These are phyloP conservation scores for Leptoclinus maculatus DNA, from an alignment of 2,797 vertebrate species.

Conservation along the genomic window DNA sequence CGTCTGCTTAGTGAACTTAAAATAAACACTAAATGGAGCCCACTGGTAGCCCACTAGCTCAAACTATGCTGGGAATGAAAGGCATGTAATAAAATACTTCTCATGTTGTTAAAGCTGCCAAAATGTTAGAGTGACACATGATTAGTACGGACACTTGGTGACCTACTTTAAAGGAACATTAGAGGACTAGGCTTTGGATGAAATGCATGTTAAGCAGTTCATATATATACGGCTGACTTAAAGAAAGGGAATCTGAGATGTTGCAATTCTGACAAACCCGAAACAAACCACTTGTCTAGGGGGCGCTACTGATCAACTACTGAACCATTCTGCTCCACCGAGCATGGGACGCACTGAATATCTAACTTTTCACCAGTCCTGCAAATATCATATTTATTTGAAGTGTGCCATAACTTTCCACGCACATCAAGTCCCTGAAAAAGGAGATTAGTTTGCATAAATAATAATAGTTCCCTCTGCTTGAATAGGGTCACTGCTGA, in stretches of 20 bases:
- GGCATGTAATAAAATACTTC: too few species aligned
- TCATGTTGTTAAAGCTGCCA: conserved; percentile 32
- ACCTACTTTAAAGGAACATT: conserved; percentile 33
- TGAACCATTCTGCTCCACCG: too few species aligned
- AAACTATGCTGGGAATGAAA: neutral
- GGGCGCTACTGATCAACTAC: too few species aligned
- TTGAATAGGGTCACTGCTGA: neutral
- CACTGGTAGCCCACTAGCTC: neutral
- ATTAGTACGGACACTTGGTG: conserved; percentile 20
- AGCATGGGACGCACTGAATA: too few species aligned
- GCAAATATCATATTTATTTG: too few species aligned
- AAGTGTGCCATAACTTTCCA: too few species aligned
- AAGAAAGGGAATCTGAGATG: neutral
- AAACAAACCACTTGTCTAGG: neutral
- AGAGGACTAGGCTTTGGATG: neutral
- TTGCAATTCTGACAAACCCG: neutral
- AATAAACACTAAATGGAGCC: neutral
- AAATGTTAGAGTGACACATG: conserved; percentile 24
- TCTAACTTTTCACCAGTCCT: too few species aligned
- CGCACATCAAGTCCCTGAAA: neutral
- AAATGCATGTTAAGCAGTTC: conserved; percentile 6
- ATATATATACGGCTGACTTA: neutral
- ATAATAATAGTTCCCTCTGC: neutral
- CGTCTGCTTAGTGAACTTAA: neutral
- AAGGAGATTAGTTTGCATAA: neutral